Conservation (phyloP, 2,888 invertebrate genomes). For the Timema podura region DNA sequence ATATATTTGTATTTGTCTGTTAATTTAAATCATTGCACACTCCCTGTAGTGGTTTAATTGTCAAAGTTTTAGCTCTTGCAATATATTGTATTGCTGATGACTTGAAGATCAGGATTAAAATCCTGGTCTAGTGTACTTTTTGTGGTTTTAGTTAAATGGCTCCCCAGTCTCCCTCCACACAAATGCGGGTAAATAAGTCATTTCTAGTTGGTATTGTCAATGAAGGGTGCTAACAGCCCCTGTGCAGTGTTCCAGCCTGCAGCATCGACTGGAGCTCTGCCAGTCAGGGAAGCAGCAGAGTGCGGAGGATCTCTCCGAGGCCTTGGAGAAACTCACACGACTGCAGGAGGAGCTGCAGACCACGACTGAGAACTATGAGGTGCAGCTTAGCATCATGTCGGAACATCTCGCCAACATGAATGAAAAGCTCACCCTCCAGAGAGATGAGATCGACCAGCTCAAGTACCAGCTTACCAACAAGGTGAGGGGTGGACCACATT, state of each 20-base stretch:
- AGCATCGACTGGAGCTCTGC: constrained; percentile 54
- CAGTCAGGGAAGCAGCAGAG: constrained; percentile 49
- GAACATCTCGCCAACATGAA: constrained; percentile 74
- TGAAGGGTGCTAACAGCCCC: too few relatives aligned
- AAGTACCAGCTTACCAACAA: constrained; percentile 58
- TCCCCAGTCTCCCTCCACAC: too few relatives aligned
- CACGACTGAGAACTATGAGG: constrained; percentile 60
- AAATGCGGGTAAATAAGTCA: too few relatives aligned
- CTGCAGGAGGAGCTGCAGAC: constrained; percentile 66
- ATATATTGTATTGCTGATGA: too few relatives aligned
- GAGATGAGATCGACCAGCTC: constrained; percentile 71
- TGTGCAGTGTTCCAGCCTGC: constrained; percentile 51
- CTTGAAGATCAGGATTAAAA: too few relatives aligned
- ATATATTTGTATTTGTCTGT: too few relatives aligned
- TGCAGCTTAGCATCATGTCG: constrained; percentile 69
- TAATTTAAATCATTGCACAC: too few relatives aligned
- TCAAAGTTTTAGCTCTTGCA: too few relatives aligned
- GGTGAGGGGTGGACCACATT: constrained; percentile 36
- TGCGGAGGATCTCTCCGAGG: constrained; percentile 52
- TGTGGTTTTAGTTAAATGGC: too few relatives aligned
- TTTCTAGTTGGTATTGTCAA: too few relatives aligned
- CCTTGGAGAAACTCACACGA: constrained; percentile 46
- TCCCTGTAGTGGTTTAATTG: too few relatives aligned
- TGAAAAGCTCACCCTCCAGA: constrained; percentile 78
- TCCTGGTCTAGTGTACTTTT: too few relatives aligned